These are phyloP conservation scores for Ethmia dodecea DNA, from an alignment of 2,888 invertebrate genomes.

Conservation along the genomic window DNA sequence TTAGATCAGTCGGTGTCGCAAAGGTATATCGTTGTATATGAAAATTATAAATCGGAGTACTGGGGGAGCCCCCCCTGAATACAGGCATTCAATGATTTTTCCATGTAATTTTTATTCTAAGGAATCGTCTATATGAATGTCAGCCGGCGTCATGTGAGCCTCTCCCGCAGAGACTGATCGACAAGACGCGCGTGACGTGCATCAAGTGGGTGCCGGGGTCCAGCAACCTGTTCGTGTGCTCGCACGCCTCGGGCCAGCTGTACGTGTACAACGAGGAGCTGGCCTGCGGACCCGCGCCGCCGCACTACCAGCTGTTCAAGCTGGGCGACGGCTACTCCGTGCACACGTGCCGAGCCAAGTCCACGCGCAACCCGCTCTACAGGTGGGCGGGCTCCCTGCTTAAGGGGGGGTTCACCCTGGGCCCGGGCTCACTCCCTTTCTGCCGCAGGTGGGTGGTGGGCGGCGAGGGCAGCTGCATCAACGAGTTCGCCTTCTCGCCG, in stretches of 20 bases:
- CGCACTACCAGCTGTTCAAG: slow-evolving; percentile 96
- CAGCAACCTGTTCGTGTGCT: slow-evolving; percentile 94
- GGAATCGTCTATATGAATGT: no score
- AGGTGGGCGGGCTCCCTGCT: no score
- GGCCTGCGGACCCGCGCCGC: slow-evolving; percentile 89
- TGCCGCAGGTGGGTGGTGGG: slow-evolving; percentile 90
- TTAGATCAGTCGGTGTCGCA: no score
- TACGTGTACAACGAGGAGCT: slow-evolving; percentile 99
- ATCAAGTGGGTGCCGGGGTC: slow-evolving; percentile 98
- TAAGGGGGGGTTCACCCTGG: no score
- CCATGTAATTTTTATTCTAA: no score
- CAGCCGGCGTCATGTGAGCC: no score
- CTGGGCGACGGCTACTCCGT: slow-evolving; percentile 96
- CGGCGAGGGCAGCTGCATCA: slow-evolving; percentile 89
- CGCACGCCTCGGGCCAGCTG: slow-evolving; percentile 96
- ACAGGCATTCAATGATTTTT: no score
- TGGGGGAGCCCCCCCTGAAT: no score
- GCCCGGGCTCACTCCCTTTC: no score
- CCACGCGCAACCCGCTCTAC: slow-evolving; percentile 94
- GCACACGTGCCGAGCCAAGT: slow-evolving; percentile 97
- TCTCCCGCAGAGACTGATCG: slow-evolving; percentile 87
- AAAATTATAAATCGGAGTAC: no score
- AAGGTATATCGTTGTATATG: no score
- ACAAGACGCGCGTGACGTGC: slow-evolving; percentile 97
- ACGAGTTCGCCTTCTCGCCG: slow-evolving; percentile 98